Conservation (phyloP, 1,140 invertebrate species). For the Arion vulgaris region DNA sequence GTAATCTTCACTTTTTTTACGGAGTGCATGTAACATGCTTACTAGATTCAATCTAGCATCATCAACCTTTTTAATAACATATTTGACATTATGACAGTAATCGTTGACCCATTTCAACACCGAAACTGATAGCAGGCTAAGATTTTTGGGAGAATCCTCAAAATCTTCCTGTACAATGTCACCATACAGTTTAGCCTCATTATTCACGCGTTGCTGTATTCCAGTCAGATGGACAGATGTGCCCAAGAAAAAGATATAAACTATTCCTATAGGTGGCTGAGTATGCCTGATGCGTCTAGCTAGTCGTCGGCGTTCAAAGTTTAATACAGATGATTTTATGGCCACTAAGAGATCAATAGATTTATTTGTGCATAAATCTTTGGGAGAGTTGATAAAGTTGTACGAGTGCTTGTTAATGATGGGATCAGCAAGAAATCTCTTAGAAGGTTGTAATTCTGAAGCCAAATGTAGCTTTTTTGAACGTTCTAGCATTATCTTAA, state of each 20-base stretch:
- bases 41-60: conserved; percentile 54
- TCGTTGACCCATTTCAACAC: conserved; percentile 84
- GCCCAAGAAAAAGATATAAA: background rate
- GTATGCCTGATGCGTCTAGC: background rate
- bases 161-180: conserved; percentile 87
- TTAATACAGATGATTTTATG: background rate
- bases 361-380: background rate
- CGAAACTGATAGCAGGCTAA: conserved; percentile 90
- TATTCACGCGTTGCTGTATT: conserved; percentile 45
- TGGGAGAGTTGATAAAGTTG: background rate
- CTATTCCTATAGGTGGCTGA: background rate
- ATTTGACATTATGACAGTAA: conserved; percentile 77
- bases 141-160: conserved; percentile 84
- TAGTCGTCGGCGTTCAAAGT: background rate
- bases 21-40: conserved; percentile 40
- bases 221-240: conserved; percentile 41
- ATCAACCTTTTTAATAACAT: conserved; percentile 74
- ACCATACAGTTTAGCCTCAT: conserved; percentile 77
- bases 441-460: no score
- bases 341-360: conserved; percentile 11
- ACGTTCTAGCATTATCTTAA: background rate
- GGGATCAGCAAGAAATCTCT: background rate
- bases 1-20: conserved; percentile 13
- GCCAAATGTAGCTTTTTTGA: background rate
- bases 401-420: conserved; percentile 1